Percentiles rank a stretch among this genome's conserved stretches.
Conservation (phyloP, 2,888 invertebrate species). For the Cremastinae sp. region DNA sequence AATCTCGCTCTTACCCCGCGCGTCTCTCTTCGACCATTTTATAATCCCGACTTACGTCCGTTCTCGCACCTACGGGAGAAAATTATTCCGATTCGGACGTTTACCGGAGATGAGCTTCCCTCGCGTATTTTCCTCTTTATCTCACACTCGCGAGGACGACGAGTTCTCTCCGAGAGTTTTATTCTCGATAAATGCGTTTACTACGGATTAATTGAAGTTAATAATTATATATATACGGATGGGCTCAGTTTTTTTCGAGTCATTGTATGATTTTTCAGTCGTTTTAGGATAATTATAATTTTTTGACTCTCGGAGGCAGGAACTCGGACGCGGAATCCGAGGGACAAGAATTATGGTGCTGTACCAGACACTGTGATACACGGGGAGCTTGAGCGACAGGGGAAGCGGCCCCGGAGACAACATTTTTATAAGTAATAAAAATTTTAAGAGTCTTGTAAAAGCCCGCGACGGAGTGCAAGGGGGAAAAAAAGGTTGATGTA, state of each 20-base stretch:
- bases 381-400: too few species aligned
- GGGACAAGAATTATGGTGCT: conserved; percentile 13
- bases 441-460: conserved; percentile 76
- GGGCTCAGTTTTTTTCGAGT: too few species aligned
- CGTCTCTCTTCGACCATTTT: conserved; percentile 3
- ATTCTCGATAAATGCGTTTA: too few species aligned
- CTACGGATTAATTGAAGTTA: too few species aligned
- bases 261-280: too few species aligned
- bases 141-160: too few species aligned
- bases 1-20: conserved; percentile 34
- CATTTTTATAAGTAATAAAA: conserved; percentile 76
- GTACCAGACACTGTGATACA: conserved; percentile 5
- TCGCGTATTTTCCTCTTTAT: too few species aligned
- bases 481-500: conserved; percentile 65
- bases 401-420: conserved; percentile 58
- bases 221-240: too few species aligned
- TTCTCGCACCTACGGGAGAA: conserved; percentile 5
- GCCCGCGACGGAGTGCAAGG: conserved; percentile 60
- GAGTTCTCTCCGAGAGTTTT: too few species aligned
- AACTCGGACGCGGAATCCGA: conserved; percentile 1
- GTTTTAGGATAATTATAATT: too few species aligned
- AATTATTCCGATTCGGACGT: conserved; percentile 42
- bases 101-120: conserved; percentile 26
- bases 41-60: conserved; percentile 6
- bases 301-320: neutral